phyloP scores from a whole-genome alignment of 2,797 vertebrate genomes.

The Cichlasoma orientale region DNA sequence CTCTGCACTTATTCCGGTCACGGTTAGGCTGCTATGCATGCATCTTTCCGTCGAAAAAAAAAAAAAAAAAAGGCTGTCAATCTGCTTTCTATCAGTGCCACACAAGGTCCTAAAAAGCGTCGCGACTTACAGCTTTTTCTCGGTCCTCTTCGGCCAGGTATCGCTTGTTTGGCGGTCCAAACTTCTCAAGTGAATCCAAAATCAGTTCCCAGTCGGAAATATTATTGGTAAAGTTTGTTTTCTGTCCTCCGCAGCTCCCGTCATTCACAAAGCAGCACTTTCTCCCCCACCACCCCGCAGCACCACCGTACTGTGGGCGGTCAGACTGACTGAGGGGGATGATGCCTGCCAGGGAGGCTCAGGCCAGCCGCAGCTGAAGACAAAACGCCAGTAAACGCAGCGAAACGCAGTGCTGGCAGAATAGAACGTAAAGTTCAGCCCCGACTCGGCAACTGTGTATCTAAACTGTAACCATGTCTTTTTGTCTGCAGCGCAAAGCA shows the following conservation, averaged over 20 bases:
- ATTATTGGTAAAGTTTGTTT: conserved; percentile 63
- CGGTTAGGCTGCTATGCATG: conserved; percentile 61
- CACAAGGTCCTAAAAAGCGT: conserved; percentile 12
- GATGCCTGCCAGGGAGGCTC: conserved; percentile 57
- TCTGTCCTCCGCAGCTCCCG: conserved; percentile 71
- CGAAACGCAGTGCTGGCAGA: background rate
- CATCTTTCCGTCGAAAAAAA: conserved; percentile 56
- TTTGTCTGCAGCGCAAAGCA: background rate
- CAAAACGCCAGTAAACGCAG: background rate
- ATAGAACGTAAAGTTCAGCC: background rate
- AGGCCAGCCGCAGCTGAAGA: conserved; percentile 40
- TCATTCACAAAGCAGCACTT: conserved; percentile 81
- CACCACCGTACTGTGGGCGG: conserved; percentile 72
- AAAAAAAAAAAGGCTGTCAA: conserved; percentile 35
- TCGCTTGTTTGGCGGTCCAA: conserved; percentile 1
- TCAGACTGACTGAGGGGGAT: conserved; percentile 61
- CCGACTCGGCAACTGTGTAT: accelerated
- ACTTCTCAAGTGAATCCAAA: background rate
- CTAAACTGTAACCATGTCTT: background rate
- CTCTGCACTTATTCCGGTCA: conserved; percentile 74
- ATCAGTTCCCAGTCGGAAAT: conserved; percentile 6
- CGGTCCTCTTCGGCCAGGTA: conserved; percentile 15
- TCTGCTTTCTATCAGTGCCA: conserved; percentile 36
- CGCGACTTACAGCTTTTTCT: conserved; percentile 55
- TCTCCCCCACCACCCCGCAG: conserved; percentile 51